A percentile compares a stretch with the other conserved stretches of the same genome.
phyloP scores from a whole-genome alignment of 2,888 invertebrate species.

The Hirtodrosophila cameraria region DNA sequence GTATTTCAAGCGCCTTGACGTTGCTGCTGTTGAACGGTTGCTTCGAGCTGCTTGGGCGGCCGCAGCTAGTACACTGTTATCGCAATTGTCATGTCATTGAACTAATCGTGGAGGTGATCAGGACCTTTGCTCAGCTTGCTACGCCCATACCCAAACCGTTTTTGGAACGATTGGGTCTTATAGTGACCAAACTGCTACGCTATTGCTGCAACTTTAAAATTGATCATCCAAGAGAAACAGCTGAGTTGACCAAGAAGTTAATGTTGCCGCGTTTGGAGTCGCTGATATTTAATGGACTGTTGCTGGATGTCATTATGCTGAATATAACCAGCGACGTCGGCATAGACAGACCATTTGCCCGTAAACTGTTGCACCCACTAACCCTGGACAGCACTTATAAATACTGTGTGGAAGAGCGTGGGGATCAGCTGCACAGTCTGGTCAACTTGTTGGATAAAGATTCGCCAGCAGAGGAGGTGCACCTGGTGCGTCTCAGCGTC shows the following conservation, averaged over 20 bases:
- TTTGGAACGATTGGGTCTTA: slow-evolving; percentile 40
- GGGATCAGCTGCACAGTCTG: slow-evolving; percentile 7
- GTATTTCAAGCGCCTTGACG: slow-evolving; percentile 56
- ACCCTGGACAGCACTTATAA: slow-evolving; percentile 59
- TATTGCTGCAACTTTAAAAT: slow-evolving; percentile 28
- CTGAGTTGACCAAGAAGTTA: slow-evolving; percentile 25
- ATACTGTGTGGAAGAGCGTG: slow-evolving; percentile 37
- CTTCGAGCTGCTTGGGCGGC: slow-evolving; percentile 44
- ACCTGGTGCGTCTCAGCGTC: slow-evolving; percentile 25
- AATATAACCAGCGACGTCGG: slow-evolving; percentile 10
- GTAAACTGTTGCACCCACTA: slow-evolving; percentile 37
- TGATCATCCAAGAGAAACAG: neutral
- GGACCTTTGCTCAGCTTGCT: slow-evolving; percentile 26
- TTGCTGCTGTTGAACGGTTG: slow-evolving; percentile 58
- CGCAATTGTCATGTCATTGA: slow-evolving; percentile 54
- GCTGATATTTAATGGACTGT: slow-evolving; percentile 62
- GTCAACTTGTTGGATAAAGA: neutral
- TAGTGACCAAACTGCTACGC: slow-evolving; percentile 36
- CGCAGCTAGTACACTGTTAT: slow-evolving; percentile 15
- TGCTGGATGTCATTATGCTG: slow-evolving; percentile 52
- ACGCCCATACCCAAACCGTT: slow-evolving; percentile 14
- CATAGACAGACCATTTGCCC: neutral
- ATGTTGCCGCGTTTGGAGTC: slow-evolving; percentile 70
- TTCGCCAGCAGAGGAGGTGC: slow-evolving; percentile 14
- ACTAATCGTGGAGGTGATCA: slow-evolving; percentile 34